Conservation (phyloP, 2,888 invertebrate genomes). For the Sminthurinus aureus region DNA sequence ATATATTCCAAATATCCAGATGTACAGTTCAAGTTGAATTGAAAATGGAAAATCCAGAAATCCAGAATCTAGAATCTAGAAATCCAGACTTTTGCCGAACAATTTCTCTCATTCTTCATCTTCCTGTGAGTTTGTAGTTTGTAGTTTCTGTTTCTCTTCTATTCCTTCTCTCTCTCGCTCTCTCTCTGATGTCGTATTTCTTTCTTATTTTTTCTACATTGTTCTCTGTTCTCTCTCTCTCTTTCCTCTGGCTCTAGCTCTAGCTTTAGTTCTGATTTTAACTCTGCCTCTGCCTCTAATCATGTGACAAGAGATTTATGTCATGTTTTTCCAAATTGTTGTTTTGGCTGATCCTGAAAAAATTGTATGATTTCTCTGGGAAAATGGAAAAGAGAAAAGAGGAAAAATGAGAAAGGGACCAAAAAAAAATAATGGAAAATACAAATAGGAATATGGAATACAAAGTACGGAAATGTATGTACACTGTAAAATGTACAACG, state of each 20-base stretch:
- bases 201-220: neutral
- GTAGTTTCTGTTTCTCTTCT: too few species aligned
- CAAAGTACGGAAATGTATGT: too few species aligned
- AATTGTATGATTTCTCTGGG: too few species aligned
- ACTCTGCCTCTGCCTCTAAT: too few species aligned
- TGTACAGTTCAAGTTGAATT: neutral
- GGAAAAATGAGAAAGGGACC: too few species aligned
- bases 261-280: neutral
- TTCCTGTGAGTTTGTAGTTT: neutral
- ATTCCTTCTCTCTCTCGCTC: neutral
- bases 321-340: too few species aligned
- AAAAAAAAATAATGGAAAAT: too few species aligned
- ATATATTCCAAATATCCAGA: neutral
- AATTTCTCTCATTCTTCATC: neutral
- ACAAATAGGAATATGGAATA: too few species aligned
- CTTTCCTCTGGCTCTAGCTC: neutral
- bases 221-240: neutral
- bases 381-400: too few species aligned
- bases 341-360: too few species aligned
- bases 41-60: neutral
- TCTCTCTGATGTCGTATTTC: neutral
- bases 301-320: too few species aligned
- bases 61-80: neutral
- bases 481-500: too few species aligned
- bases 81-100: neutral